phyloP scores from a whole-genome alignment of 2,888 invertebrate genomes.

The Cepaea hortensis region DNA sequence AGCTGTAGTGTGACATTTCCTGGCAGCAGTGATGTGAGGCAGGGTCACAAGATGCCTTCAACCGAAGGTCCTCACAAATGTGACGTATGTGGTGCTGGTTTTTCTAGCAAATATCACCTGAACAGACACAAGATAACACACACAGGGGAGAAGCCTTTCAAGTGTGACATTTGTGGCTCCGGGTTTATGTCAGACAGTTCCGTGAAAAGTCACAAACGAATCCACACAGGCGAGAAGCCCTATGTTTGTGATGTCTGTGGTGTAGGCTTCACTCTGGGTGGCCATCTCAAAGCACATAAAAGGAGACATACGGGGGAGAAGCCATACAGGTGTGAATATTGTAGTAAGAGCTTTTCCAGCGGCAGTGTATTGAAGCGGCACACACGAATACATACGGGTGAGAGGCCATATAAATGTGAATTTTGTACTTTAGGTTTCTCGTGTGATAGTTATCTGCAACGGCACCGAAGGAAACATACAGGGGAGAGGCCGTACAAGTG shows the following conservation, averaged over 20 bases:
- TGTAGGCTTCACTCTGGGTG: background rate
- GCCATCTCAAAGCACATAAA: background rate
- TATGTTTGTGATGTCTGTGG: background rate
- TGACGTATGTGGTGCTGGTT: background rate
- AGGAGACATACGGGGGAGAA: conserved; percentile 1
- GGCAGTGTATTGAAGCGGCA: background rate
- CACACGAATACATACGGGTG: background rate
- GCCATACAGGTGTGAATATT: background rate
- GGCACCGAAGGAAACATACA: conserved; percentile 21
- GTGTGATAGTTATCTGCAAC: background rate
- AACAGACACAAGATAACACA: background rate
- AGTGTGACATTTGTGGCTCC: background rate
- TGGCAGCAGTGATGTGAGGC: background rate
- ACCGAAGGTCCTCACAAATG: background rate
- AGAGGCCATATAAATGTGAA: background rate
- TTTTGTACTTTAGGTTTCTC: background rate
- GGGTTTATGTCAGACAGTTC: background rate
- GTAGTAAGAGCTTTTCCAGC: background rate
- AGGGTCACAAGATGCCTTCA: background rate
- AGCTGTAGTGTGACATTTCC: background rate
- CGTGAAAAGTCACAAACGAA: background rate
- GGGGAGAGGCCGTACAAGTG: conserved; percentile 17
- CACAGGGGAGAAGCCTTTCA: conserved; percentile 3
- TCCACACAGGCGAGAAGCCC: background rate
- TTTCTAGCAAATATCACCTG: background rate